Evolutionary conservation across 2,888 invertebrate genomes (phyloP).

Genomic region (Philonicus albiceps): DNA sequence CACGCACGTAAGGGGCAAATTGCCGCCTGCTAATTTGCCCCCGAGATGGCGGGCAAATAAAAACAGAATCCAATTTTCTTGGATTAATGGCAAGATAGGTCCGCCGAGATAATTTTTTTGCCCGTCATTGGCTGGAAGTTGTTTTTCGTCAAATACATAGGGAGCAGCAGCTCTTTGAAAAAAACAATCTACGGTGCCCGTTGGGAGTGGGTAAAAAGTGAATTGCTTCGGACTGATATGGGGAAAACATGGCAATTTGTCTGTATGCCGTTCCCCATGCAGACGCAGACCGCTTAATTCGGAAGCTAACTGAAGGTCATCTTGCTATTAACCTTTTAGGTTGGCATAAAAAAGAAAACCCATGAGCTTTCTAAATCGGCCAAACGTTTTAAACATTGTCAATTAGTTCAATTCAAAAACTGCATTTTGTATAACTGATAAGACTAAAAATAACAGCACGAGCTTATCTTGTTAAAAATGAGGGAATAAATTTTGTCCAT

Average conservation of each 20-base stretch:
- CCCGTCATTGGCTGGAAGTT: background rate
- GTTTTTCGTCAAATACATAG: background rate
- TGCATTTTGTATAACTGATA: background rate
- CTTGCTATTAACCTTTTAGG: background rate
- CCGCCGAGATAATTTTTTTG: background rate
- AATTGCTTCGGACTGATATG: background rate
- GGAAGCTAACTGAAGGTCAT: background rate
- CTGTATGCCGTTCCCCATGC: background rate
- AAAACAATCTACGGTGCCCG: background rate
- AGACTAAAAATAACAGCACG: background rate
- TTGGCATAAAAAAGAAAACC: background rate
- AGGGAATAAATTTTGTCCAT: no score
- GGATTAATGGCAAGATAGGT: background rate
- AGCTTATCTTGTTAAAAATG: background rate
- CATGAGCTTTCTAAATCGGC: background rate
- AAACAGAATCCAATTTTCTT: background rate
- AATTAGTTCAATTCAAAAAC: background rate
- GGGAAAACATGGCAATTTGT: background rate
- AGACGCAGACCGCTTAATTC: background rate
- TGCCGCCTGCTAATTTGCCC: background rate
- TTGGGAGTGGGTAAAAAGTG: background rate
- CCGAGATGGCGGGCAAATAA: background rate
- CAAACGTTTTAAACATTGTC: background rate
- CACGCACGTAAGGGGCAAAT: background rate
- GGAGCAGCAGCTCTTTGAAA: background rate